Percentiles rank a stretch among this genome's conserved stretches.
Conservation (phyloP, 2,888 invertebrate genomes). For the Hemaris fuciformis region DNA sequence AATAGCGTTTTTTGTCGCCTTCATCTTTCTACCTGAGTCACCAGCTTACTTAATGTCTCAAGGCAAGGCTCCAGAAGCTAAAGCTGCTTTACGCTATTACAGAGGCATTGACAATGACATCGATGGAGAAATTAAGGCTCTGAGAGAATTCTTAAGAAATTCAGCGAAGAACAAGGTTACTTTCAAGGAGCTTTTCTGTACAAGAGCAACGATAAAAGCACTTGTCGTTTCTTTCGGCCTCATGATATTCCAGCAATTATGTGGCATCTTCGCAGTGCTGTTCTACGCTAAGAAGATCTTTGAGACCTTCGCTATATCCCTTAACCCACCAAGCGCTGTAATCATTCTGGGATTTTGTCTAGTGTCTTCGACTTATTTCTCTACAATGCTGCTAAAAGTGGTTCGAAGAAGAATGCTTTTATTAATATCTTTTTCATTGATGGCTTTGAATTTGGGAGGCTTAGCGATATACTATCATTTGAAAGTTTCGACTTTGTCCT, state of each 20-base stretch:
- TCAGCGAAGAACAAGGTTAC: constrained; percentile 66
- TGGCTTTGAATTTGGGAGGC: constrained; percentile 77
- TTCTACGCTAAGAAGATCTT: constrained; percentile 83
- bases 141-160: constrained; percentile 72
- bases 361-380: constrained; percentile 80
- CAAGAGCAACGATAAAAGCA: constrained; percentile 67
- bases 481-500: constrained; percentile 43
- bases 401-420: constrained; percentile 83
- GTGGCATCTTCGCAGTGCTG: constrained; percentile 83
- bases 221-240: constrained; percentile 79
- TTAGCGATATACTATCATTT: constrained; percentile 76
- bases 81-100: constrained; percentile 82
- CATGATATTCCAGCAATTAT: constrained; percentile 85
- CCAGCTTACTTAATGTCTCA: constrained; percentile 83
- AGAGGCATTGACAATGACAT: constrained; percentile 82
- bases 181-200: constrained; percentile 67
- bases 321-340: constrained; percentile 65
- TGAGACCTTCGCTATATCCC: constrained; percentile 61
- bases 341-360: constrained; percentile 84
- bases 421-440: constrained; percentile 80
- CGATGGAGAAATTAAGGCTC: constrained; percentile 76
- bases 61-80: constrained; percentile 80
- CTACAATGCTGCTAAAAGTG: constrained; percentile 81
- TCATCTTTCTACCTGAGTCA: constrained; percentile 87
- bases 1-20: constrained; percentile 69